Percentiles rank a stretch among this genome's conserved stretches.
phyloP scores from a whole-genome alignment of 1,140 invertebrate genomes.

The Tribolium madens region DNA sequence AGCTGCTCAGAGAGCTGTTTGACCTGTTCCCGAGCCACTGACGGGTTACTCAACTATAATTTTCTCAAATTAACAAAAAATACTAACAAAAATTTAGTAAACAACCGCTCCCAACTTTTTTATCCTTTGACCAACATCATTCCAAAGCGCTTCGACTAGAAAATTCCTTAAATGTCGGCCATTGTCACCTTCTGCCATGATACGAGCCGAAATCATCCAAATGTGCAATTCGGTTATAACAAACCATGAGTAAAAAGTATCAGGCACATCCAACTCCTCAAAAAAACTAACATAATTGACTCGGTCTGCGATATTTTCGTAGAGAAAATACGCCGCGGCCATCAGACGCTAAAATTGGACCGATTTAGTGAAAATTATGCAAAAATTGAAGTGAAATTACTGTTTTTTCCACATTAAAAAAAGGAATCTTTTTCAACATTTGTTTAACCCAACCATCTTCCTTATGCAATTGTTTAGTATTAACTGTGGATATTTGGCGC shows the following conservation, averaged over 20 bases:
- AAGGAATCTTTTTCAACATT: constrained; percentile 55
- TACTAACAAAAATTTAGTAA: not conserved
- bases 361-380: not conserved
- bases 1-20: constrained; percentile 79
- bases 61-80: constrained; percentile 22
- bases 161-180: constrained; percentile 79
- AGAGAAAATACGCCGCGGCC: constrained; percentile 72
- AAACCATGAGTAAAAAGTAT: constrained; percentile 89
- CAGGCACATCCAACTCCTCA: constrained; percentile 76
- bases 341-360: constrained; percentile 69
- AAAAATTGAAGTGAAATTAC: constrained; percentile 47
- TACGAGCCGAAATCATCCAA: constrained; percentile 82
- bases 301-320: constrained; percentile 74
- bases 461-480: constrained; percentile 10
- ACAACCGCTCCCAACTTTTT: constrained; percentile 76
- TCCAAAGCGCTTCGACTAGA: constrained; percentile 84
- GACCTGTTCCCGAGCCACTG: constrained; percentile 71
- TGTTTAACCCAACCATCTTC: constrained; percentile 51
- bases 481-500: not conserved
- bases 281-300: constrained; percentile 73
- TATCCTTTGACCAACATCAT: constrained; percentile 78
- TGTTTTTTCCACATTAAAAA: constrained; percentile 52
- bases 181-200: constrained; percentile 81
- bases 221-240: constrained; percentile 85
- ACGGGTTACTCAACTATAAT: constrained; percentile 70